Evolutionary conservation across 2,113 vertebrate genomes (phyloP).

Genomic region (Shinisaurus crocodilurus): DNA sequence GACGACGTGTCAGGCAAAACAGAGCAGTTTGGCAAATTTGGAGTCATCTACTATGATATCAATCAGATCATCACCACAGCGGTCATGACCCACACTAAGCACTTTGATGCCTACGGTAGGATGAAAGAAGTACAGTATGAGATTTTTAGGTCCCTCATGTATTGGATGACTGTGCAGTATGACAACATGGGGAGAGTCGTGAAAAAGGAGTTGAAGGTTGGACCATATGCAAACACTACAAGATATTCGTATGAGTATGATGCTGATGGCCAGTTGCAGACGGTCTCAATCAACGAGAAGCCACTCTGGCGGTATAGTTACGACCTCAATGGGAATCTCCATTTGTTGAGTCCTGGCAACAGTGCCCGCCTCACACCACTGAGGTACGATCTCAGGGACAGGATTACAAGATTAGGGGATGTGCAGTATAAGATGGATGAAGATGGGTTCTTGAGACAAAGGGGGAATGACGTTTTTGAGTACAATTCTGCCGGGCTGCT

Average conservation of each 20-base stretch:
- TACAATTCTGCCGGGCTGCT: slow-evolving; percentile 94
- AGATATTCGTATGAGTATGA: slow-evolving; percentile 97
- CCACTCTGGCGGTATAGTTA: slow-evolving; percentile 98
- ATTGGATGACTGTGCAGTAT: slow-evolving; percentile 99
- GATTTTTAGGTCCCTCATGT: slow-evolving; percentile 98
- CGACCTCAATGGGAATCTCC: slow-evolving; percentile 96
- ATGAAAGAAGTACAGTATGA: slow-evolving; percentile 98
- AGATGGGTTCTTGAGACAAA: slow-evolving; percentile 94
- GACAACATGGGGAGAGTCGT: slow-evolving; percentile 99
- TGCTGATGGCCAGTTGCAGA: slow-evolving; percentile 93
- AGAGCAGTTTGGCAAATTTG: slow-evolving; percentile 98
- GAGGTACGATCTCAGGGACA: slow-evolving; percentile 92
- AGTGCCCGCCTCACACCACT: slow-evolving; percentile 93
- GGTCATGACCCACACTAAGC: slow-evolving; percentile 99
- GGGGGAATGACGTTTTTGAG: slow-evolving; percentile 94
- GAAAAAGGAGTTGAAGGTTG: slow-evolving; percentile 95
- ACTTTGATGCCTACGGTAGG: slow-evolving; percentile 95
- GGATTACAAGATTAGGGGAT: slow-evolving; percentile 94
- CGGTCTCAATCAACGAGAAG: slow-evolving; percentile 96
- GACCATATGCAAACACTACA: slow-evolving; percentile 97
- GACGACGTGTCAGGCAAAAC: slow-evolving; percentile 97
- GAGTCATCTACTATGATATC: slow-evolving; percentile 98
- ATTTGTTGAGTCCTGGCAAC: slow-evolving; percentile 94
- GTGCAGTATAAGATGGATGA: slow-evolving; percentile 94
- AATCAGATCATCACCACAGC: slow-evolving; percentile 98